These are phyloP conservation scores for Abrostola tripartita DNA, from an alignment of 2,888 invertebrate genomes.

Conservation along the genomic window DNA sequence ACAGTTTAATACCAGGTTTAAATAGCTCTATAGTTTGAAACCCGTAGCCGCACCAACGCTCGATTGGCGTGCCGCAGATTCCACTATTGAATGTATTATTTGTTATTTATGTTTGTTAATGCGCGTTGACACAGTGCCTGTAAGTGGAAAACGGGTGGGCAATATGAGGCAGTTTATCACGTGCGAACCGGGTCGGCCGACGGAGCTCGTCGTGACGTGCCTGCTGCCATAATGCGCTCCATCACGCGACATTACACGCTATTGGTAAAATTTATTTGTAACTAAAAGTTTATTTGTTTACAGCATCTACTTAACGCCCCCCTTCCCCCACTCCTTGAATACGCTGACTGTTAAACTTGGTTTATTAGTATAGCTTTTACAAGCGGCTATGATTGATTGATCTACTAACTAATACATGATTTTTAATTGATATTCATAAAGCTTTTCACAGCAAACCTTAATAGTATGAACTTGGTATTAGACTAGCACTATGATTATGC, in stretches of 20 bases:
- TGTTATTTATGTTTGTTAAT: constrained; percentile 29
- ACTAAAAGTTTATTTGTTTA: constrained; percentile 57
- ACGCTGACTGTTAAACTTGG: not conserved
- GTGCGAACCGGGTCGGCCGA: constrained; percentile 73
- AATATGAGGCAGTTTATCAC: constrained; percentile 75
- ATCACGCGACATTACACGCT: constrained; percentile 79
- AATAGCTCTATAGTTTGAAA: constrained; percentile 34
- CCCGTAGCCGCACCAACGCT: constrained; percentile 18
- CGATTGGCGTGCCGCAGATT: constrained; percentile 27
- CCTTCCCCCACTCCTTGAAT: constrained; percentile 11
- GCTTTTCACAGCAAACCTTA: not conserved
- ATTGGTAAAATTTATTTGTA: constrained; percentile 71
- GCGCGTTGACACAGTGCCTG: constrained; percentile 52
- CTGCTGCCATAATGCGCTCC: constrained; percentile 74
- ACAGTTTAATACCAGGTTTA: constrained; percentile 56
- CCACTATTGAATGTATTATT: constrained; percentile 32
- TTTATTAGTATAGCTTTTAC: constrained; percentile 4
- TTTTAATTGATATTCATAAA: not conserved
- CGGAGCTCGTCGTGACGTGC: constrained; percentile 73
- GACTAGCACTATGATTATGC: not conserved
- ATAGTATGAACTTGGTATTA: not conserved
- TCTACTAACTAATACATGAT: not conserved
- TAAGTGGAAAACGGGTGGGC: constrained; percentile 59
- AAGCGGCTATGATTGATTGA: not conserved
- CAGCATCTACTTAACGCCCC: constrained; percentile 45